phyloP scores from a whole-genome alignment of 2,888 invertebrate species.

The Scaptomyza reducta region DNA sequence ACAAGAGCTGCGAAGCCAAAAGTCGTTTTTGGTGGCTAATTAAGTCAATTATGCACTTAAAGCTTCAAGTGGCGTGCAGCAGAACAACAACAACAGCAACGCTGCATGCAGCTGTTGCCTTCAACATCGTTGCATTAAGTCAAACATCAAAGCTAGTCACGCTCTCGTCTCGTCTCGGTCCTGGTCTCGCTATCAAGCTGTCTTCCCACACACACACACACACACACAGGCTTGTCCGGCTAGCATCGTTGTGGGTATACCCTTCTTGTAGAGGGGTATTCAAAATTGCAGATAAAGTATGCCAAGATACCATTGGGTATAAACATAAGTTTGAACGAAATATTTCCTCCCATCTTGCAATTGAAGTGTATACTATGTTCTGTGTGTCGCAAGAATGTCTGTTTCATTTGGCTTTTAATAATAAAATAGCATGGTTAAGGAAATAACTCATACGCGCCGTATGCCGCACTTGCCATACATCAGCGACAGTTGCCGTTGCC shows the following conservation, averaged over 20 bases:
- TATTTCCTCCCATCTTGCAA: too few species aligned
- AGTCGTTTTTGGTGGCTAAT: constrained; percentile 76
- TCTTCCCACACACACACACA: constrained; percentile 1
- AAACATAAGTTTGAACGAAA: too few species aligned
- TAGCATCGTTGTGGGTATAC: constrained; percentile 11
- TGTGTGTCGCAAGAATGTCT: neutral
- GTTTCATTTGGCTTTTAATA: constrained; percentile 55
- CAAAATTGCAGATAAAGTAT: neutral
- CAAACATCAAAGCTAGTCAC: constrained; percentile 76
- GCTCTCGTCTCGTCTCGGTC: constrained; percentile 40
- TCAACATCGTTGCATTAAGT: constrained; percentile 60
- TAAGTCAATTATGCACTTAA: constrained; percentile 77
- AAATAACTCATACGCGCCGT: constrained; percentile 78
- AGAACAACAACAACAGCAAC: constrained; percentile 19
- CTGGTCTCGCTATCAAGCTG: constrained; percentile 56
- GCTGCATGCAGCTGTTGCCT: constrained; percentile 22
- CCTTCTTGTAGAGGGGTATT: neutral
- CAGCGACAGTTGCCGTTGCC: constrained; percentile 65
- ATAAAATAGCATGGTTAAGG: constrained; percentile 69
- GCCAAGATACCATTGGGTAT: neutral
- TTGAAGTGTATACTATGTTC: neutral
- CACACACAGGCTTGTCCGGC: constrained; percentile 15
- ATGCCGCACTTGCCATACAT: constrained; percentile 75
- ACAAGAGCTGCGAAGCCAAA: constrained; percentile 44
- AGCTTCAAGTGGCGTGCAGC: constrained; percentile 73